Evolutionary conservation across 2,113 vertebrate genomes (phyloP).

Genomic region (Girardinichthys multiradiatus): DNA sequence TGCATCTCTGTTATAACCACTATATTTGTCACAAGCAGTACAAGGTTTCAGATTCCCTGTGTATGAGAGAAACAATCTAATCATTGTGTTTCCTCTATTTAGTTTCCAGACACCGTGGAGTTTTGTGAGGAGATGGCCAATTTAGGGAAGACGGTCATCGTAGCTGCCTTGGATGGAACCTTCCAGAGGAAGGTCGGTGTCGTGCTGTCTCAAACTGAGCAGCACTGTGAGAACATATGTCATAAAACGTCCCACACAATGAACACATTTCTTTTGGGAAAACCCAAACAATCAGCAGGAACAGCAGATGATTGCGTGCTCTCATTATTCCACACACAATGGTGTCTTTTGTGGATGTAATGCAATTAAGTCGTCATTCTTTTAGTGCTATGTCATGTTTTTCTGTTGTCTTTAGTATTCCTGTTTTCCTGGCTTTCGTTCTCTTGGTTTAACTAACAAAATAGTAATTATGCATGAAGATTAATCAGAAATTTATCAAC

Average conservation of each 20-base stretch:
- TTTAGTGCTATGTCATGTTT: not conserved
- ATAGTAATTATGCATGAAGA: no score
- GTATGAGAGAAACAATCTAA: not conserved
- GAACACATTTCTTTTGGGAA: conserved; percentile 15
- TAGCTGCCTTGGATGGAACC: conserved; percentile 94
- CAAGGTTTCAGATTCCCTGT: not conserved
- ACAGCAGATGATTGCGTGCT: not conserved
- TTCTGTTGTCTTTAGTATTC: not conserved
- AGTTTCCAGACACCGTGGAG: conserved; percentile 93
- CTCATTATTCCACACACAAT: conserved; percentile 32
- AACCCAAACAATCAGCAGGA: conserved; percentile 23
- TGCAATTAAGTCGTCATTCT: conserved; percentile 13
- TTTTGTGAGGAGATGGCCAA: conserved; percentile 97
- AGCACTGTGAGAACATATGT: not conserved
- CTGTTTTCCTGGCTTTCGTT: not conserved
- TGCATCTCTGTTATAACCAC: not conserved
- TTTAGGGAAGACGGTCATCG: conserved; percentile 90
- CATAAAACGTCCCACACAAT: conserved; percentile 16
- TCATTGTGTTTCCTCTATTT: not conserved
- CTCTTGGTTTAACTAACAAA: not conserved
- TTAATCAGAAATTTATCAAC: no score
- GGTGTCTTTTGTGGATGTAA: conserved; percentile 24
- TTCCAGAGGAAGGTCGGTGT: conserved; percentile 93
- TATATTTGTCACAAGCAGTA: not conserved
- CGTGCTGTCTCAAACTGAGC: not conserved